phyloP scores from a whole-genome alignment of 35 echinoderm and acorn worm species.

The Ophiothrix spiculata region DNA sequence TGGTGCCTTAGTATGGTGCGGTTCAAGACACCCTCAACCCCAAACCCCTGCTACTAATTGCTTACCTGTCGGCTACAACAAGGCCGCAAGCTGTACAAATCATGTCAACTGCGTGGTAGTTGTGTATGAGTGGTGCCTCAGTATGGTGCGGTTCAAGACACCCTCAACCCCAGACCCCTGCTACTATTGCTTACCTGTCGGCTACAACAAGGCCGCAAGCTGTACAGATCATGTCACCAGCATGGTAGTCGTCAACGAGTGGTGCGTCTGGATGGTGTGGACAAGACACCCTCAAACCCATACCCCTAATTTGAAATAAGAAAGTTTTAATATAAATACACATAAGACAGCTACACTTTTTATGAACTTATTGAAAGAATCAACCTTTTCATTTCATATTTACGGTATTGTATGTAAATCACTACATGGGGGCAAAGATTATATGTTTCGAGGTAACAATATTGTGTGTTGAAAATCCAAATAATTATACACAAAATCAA shows the following conservation, averaged over 20 bases:
- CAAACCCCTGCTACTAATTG: not conserved
- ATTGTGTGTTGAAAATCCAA: too few species aligned
- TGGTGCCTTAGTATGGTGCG: constrained; percentile 69
- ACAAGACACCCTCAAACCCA: constrained; percentile 20
- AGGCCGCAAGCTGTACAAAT: constrained; percentile 87
- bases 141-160: constrained; percentile 70
- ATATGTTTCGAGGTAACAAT: too few species aligned
- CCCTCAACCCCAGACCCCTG: not conserved
- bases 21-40: constrained; percentile 26
- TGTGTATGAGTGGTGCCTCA: constrained; percentile 72
- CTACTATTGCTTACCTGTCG: constrained; percentile 54
- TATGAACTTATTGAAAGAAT: too few species aligned
- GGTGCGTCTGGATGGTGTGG: constrained; percentile 76
- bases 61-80: constrained; percentile 93
- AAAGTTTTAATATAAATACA: too few species aligned
- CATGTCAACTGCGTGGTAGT: constrained; percentile 88
- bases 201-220: constrained; percentile 94
- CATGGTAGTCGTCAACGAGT: constrained; percentile 93
- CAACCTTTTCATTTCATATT: too few species aligned
- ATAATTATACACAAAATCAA: too few species aligned
- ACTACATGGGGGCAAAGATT: too few species aligned
- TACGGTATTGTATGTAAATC: too few species aligned
- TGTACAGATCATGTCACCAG: constrained; percentile 84
- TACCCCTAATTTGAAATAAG: too few species aligned
- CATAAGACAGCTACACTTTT: too few species aligned